phyloP scores from a whole-genome alignment of 2,888 invertebrate genomes.

The Tineola bisselliella region DNA sequence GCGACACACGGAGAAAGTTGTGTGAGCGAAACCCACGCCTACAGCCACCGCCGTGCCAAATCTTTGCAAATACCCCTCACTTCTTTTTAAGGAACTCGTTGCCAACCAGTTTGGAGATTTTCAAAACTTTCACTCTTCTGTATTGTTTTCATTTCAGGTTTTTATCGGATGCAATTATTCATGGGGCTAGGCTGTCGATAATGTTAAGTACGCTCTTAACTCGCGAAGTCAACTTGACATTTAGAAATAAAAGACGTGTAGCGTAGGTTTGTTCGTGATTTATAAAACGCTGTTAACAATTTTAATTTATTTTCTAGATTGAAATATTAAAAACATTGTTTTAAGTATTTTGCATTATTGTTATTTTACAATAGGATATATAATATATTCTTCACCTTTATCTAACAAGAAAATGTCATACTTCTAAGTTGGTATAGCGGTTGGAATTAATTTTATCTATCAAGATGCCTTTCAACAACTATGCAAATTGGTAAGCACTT shows the following conservation, averaged over 20 bases:
- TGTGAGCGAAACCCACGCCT: constrained; percentile 59
- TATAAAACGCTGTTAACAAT: too few species aligned
- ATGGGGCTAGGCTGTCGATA: too few species aligned
- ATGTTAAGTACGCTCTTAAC: too few species aligned
- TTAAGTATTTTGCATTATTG: neutral
- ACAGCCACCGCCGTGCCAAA: constrained; percentile 50
- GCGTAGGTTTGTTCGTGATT: too few species aligned
- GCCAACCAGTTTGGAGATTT: constrained; percentile 4
- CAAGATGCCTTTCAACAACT: neutral
- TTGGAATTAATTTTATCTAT: neutral
- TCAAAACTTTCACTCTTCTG: constrained; percentile 9
- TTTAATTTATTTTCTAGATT: too few species aligned
- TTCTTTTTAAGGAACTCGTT: constrained; percentile 21
- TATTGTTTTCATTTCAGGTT: constrained; percentile 7
- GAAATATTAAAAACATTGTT: too few species aligned
- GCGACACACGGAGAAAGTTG: constrained; percentile 57
- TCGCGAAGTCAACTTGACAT: too few species aligned
- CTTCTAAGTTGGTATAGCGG: neutral
- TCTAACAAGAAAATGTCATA: too few species aligned
- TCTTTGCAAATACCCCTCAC: constrained; percentile 41
- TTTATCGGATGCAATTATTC: neutral
- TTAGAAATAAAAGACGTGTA: too few species aligned
- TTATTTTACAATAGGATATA: too few species aligned
- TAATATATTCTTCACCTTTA: too few species aligned
- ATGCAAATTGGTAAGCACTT: neutral